Evolutionary conservation across 2,797 vertebrate genomes (phyloP), one percentile per base, ranked within the genome.

Genomic region (Phalloptychus januarius): DNA sequence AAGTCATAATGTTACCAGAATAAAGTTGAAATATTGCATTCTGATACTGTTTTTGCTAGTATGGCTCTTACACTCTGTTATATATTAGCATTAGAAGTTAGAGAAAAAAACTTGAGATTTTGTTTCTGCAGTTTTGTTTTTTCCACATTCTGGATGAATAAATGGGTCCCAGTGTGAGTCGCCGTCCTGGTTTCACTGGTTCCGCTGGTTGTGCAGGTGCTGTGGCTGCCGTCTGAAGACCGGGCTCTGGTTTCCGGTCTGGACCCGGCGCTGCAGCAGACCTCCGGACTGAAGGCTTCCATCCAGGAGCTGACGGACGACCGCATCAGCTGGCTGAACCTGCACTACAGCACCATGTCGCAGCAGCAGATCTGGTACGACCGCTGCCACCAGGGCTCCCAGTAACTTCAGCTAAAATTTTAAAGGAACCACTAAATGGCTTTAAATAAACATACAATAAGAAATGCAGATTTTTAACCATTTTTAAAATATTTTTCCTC

Each of bases 271-370:
- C 95, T 97, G 85, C 96, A 97, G 88, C 97, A 97, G 85, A 95
- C 94, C 0, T 88, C 93, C 1, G 95, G 95, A 71, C 86, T 71
- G 23, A 95, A 90, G 36, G 94, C 90, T 3, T 93, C 96, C 0
- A 78, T 97, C 8, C 90, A 96, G 85, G 91, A 96, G 0, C 91
- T 98, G 0, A 82, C 90, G 56, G 90, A 86, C 48, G 52, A 85
- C 18, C 94, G 95, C 67, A 96, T 98, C 45, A 92, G 86, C 75
- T 93, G 93, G 70, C 95, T 97, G 69, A 97, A 97, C 82, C 93
- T 98, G 28, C 95, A 95, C 88, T 98, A 97, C 94, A 97, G 96
- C 82, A 89, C 89, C 74, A 96, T 98, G 96, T 96, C 95, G 56
- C 93, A 93, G 36, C 92, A 96, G 16, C 96, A 97, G 81, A 96